Evolutionary conservation across 2,797 vertebrate species (phyloP), one percentile per base, ranked within the genome.

Genomic region (Sebastes melanostomus): DNA sequence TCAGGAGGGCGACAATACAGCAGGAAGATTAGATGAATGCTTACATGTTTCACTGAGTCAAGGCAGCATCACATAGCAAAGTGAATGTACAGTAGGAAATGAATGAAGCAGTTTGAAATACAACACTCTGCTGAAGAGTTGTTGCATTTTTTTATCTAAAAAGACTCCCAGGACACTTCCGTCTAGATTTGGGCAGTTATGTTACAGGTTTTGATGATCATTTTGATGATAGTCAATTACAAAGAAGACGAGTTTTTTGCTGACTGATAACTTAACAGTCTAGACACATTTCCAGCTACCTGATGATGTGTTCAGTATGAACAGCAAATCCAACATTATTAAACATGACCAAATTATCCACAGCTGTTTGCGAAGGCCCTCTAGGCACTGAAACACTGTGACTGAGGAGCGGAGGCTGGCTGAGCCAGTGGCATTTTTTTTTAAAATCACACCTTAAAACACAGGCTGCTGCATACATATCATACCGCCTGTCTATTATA

Each of bases 1-100:
- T 54, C 12, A 56, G 25, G 38, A 76, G 20, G 62, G 16, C 2
- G 63, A 76, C 25, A 65, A 20, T 8, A 52, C 32, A 72, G 46
- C 58, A 70, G 55, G 56, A 60, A 75, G 60, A 73, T 54, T 8
- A 66, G 29, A 54, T 24, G 18, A 77, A 79, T n/a, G n/a, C 46
- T 71, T 5, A 11, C 60, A 20, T 25, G 34, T 66, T 74, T 46
- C 22, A 56, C 18, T 38, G 46, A 76, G 30, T 61, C 55, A 38
- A 59, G 30, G n/a, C 20, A n/a, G 50, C 50, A 66, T 82, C 9
- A 16, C 46, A 58, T 60, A 27, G 65, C 52, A 79, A 66, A 77
- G 58, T 54, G 16, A 29, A 56, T 29, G 36, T 9, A 22, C 2
- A n/a, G 38, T 1, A 56, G 54, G 11, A 75, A 66, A 30, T 24